A percentile compares a stretch with the other conserved stretches of the same genome.
These are phyloP conservation scores for Premnoplex brunnescens DNA, from an alignment of 2,797 vertebrate species.

Conservation along the genomic window DNA sequence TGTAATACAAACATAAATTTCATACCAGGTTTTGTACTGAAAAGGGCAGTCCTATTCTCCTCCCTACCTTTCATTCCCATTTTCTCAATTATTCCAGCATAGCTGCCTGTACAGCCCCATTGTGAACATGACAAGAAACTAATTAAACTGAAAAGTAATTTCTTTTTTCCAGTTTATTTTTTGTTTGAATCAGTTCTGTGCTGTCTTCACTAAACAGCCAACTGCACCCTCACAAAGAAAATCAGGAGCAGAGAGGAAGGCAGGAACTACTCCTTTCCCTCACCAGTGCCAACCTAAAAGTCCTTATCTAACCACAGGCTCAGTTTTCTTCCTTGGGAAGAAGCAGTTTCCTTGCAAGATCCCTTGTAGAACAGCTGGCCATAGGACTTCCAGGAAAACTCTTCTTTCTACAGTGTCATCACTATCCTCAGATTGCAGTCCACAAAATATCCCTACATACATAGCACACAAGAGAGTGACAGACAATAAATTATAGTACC, in stretches of 20 bases:
- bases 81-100: background rate
- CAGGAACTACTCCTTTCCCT: background rate
- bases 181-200: background rate
- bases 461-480: background rate
- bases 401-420: background rate
- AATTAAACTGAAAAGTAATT: background rate
- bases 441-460: background rate
- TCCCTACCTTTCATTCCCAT: background rate
- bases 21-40: background rate
- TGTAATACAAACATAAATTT: background rate
- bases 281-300: background rate
- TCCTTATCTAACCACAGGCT: background rate
- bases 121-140: background rate
- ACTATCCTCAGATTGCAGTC: background rate
- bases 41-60: background rate
- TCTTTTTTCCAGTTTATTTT: background rate
- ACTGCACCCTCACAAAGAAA: background rate
- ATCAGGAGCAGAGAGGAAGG: background rate
- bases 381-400: background rate
- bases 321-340: background rate
- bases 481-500: background rate
- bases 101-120: background rate
- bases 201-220: background rate
- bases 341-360: background rate
- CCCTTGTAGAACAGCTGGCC: background rate